phyloP scores from a whole-genome alignment of 2,888 invertebrate species.

The Choristoneura rosaceana region DNA sequence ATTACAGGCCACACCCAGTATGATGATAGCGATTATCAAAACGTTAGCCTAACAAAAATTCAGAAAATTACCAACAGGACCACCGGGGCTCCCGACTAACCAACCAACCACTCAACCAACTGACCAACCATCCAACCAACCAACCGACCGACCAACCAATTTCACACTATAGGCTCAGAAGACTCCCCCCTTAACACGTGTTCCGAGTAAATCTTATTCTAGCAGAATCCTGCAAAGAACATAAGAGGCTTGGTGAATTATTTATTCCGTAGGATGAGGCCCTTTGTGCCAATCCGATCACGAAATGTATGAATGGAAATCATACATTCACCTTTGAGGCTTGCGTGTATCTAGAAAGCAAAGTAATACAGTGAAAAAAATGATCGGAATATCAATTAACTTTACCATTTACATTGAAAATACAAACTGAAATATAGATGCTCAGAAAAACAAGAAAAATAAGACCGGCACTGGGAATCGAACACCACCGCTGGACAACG shows the following conservation, averaged over 20 bases:
- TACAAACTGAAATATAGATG: too few species aligned
- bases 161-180: not conserved
- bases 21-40: too few species aligned
- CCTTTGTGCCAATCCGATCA: slow-evolving; percentile 16
- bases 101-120: too few species aligned
- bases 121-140: too few species aligned
- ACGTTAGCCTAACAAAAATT: too few species aligned
- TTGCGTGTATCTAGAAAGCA: not conserved
- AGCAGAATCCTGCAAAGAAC: slow-evolving; percentile 30
- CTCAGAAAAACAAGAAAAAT: too few species aligned
- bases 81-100: too few species aligned
- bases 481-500: too few species aligned
- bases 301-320: slow-evolving; percentile 10
- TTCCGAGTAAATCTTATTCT: slow-evolving; percentile 37
- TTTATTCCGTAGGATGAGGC: slow-evolving; percentile 21
- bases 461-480: too few species aligned
- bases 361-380: not conserved
- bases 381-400: not conserved
- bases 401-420: not conserved
- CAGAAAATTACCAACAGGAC: too few species aligned
- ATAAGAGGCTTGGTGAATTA: slow-evolving; percentile 29
- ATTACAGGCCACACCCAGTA: too few species aligned
- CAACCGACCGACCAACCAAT: too few species aligned
- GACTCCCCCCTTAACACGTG: slow-evolving; percentile 20
- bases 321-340: not conserved